Conservation (phyloP, 2,797 vertebrate genomes). For the Bothrops alternatus region DNA sequence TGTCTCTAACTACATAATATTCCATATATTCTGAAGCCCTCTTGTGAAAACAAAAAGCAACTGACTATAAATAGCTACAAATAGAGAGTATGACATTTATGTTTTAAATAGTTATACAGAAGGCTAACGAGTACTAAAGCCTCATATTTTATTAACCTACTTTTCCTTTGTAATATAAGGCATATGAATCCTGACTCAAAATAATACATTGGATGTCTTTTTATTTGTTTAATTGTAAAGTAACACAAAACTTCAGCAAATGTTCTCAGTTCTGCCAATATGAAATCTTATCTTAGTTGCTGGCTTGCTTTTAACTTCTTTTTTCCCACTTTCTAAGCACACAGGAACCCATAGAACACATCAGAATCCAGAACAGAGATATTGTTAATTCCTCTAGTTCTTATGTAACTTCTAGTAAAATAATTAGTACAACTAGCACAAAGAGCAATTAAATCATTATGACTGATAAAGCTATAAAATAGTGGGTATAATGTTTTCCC, state of each 20-base stretch:
- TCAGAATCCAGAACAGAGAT: neutral
- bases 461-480: neutral
- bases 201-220: neutral
- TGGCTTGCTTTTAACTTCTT: neutral
- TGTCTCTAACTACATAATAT: neutral
- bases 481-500: neutral
- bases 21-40: neutral
- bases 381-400: neutral
- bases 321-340: neutral
- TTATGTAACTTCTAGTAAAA: neutral
- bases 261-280: neutral
- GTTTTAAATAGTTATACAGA: neutral
- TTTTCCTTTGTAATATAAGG: neutral
- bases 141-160: neutral
- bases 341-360: neutral
- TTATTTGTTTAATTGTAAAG: neutral
- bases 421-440: neutral
- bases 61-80: neutral
- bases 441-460: neutral
- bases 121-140: neutral
- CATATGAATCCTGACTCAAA: neutral
- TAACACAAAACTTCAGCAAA: neutral
- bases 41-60: neutral
- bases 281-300: neutral
- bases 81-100: neutral